A percentile compares a stretch with the other conserved stretches of the same genome.
Evolutionary conservation across 2,797 vertebrate genomes (phyloP).

Genomic region (Adrianichthys oophorus): DNA sequence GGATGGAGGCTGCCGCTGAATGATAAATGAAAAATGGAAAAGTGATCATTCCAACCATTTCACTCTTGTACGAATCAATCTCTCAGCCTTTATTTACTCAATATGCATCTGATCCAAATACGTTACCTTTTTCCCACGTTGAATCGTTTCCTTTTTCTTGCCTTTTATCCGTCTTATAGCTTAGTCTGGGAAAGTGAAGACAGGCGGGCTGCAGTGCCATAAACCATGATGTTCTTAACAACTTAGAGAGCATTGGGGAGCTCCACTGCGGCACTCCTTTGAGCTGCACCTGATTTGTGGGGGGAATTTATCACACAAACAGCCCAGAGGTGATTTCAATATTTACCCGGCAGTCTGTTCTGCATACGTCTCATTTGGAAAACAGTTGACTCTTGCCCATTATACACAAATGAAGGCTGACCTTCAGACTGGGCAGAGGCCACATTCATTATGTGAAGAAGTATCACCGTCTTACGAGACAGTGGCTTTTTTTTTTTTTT

Average conservation of each 20-base stretch:
- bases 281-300: constrained; percentile 72
- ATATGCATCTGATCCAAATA: constrained; percentile 23
- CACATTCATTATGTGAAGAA: constrained; percentile 83
- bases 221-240: constrained; percentile 42
- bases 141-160: not conserved
- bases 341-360: constrained; percentile 77
- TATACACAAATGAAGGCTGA: constrained; percentile 97
- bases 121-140: constrained; percentile 3
- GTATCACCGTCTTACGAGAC: constrained; percentile 77
- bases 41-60: constrained; percentile 44
- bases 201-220: constrained; percentile 43
- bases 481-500: constrained; percentile 32
- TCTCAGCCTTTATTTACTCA: constrained; percentile 35
- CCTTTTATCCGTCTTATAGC: constrained; percentile 6
- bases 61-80: constrained; percentile 33
- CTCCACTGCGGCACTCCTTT: constrained; percentile 56
- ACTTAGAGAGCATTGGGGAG: constrained; percentile 57
- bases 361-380: constrained; percentile 85
- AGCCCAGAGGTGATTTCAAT: constrained; percentile 81
- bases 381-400: constrained; percentile 84
- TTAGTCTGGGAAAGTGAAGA: constrained; percentile 7
- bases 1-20: constrained; percentile 10
- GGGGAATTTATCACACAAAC: constrained; percentile 77
- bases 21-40: constrained; percentile 49
- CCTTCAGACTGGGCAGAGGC: constrained; percentile 84